Conservation (phyloP, 2,113 vertebrate species). For the Zosterops japonicus region DNA sequence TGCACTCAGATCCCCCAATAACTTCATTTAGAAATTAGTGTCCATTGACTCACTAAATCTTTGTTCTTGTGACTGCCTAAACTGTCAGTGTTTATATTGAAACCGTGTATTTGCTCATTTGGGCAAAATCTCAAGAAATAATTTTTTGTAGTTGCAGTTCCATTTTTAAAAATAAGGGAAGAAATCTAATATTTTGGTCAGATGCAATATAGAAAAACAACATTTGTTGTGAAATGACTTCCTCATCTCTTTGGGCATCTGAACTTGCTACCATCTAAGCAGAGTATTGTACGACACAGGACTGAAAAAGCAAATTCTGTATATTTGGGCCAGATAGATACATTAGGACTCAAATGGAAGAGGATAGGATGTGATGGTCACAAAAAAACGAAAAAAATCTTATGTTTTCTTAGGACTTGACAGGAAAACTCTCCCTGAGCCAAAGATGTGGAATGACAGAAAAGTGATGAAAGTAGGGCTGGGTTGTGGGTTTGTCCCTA, state of each 20-base stretch:
- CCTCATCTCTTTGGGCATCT: background rate
- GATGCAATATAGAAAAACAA: fast-evolving
- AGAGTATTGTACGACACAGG: background rate
- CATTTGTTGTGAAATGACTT: background rate
- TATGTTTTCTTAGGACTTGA: background rate
- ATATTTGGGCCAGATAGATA: background rate
- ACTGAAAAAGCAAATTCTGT: background rate
- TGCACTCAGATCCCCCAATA: background rate
- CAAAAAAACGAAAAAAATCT: background rate
- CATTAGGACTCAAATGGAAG: background rate
- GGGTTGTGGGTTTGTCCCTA: background rate
- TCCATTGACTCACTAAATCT: background rate
- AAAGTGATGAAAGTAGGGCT: background rate
- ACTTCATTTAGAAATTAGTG: background rate
- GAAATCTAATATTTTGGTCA: background rate
- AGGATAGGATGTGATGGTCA: background rate
- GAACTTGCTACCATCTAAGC: background rate
- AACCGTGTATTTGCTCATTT: background rate
- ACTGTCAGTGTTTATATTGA: background rate
- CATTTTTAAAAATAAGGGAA: background rate
- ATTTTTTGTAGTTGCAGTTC: background rate
- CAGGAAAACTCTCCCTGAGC: background rate
- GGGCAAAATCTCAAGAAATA: background rate
- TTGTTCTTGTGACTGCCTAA: background rate
- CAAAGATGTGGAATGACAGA: background rate